These are phyloP conservation scores for Megaceryle torquata DNA, from an alignment of 2,113 vertebrate genomes.

Conservation along the genomic window DNA sequence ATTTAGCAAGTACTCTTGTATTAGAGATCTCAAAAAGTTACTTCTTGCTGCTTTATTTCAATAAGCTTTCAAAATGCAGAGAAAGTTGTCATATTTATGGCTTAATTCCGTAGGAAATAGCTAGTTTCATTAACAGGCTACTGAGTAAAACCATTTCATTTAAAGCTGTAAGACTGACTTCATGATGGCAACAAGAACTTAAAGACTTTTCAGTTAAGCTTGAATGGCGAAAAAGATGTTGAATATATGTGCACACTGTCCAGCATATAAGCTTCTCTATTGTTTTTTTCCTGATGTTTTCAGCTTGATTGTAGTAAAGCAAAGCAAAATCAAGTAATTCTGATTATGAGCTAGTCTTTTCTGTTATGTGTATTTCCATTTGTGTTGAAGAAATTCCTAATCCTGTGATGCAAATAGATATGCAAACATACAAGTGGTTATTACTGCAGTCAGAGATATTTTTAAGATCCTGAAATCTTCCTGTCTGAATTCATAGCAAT, in stretches of 20 bases:
- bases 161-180: not conserved
- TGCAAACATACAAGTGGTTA: not conserved
- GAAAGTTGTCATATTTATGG: not conserved
- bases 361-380: not conserved
- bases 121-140: slow-evolving; percentile 3
- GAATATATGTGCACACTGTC: accelerated
- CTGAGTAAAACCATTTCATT: not conserved
- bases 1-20: not conserved
- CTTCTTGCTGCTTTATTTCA: slow-evolving; percentile 13
- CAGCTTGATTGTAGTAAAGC: not conserved
- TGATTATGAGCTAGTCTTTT: not conserved
- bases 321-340: not conserved
- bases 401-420: not conserved
- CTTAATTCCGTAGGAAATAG: not conserved
- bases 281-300: not conserved
- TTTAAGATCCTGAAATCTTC: not conserved
- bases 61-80: not conserved
- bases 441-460: not conserved
- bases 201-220: not conserved
- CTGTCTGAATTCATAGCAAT: not conserved
- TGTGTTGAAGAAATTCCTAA: not conserved
- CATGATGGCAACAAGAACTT: not conserved
- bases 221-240: not conserved
- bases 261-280: not conserved
- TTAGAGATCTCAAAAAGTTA: not conserved